These are phyloP conservation scores for Lemur catta DNA, from an alignment of 2,797 vertebrate species.

Conservation along the genomic window DNA sequence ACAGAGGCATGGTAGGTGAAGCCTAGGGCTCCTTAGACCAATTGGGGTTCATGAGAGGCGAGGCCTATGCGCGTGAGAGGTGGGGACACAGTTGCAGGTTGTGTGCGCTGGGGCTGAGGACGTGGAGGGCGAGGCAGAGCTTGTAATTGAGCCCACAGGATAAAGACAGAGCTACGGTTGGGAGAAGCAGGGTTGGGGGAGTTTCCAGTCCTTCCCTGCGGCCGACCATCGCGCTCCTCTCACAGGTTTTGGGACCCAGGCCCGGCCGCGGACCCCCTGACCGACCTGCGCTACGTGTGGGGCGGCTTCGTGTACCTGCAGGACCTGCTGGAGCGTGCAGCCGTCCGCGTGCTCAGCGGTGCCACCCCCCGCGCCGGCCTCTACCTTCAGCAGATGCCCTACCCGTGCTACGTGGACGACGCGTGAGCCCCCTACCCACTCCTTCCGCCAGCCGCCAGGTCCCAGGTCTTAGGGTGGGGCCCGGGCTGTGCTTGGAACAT, in stretches of 20 bases:
- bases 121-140: not conserved
- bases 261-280: constrained; percentile 89
- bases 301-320: constrained; percentile 93
- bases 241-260: constrained; percentile 94
- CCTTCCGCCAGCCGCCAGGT: accelerated
- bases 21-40: not conserved
- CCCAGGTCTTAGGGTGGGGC: constrained; percentile 71
- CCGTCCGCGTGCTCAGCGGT: constrained; percentile 82
- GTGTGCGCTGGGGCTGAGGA: not conserved
- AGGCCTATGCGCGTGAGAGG: not conserved
- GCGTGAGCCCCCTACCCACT: constrained; percentile 83
- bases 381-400: constrained; percentile 95
- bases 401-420: constrained; percentile 93
- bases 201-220: accelerated
- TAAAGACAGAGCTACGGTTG: too few species aligned
- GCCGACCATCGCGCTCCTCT: accelerated
- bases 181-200: accelerated
- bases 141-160: not conserved
- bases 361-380: constrained; percentile 82
- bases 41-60: accelerated
- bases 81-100: constrained; percentile 80
- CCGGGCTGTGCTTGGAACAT: not conserved
- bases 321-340: constrained; percentile 90
- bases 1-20: not conserved
- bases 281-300: constrained; percentile 92